These are phyloP conservation scores for Phasia obesa DNA, from an alignment of 2,888 invertebrate genomes.

Conservation along the genomic window DNA sequence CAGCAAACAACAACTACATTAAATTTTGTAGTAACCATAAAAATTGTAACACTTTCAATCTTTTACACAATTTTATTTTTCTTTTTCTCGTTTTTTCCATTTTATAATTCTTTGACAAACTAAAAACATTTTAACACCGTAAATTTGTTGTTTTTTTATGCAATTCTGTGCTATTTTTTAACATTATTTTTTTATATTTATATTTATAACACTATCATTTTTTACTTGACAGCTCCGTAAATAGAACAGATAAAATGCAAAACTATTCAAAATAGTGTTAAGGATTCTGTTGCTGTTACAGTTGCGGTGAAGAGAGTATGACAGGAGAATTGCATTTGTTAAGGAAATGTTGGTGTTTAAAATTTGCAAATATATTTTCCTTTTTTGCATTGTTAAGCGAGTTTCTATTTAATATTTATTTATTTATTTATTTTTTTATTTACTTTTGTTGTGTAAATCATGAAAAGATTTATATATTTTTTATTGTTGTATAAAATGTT, in stretches of 20 bases:
- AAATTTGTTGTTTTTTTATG: constrained; percentile 15
- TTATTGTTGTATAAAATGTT: neutral
- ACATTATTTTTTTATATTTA: neutral
- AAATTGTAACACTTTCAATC: constrained; percentile 15
- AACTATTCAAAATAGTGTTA: constrained; percentile 56
- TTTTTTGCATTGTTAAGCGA: neutral
- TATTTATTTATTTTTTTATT: neutral
- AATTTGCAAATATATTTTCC: constrained; percentile 39
- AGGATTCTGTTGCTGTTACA: constrained; percentile 16
- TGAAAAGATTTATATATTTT: neutral
- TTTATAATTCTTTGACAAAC: constrained; percentile 30
- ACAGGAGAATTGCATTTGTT: constrained; percentile 33
- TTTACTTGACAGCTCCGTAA: constrained; percentile 28
- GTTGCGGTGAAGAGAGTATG: constrained; percentile 5
- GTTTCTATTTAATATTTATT: neutral
- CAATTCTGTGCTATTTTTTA: constrained; percentile 17
- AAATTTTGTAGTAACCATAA: neutral
- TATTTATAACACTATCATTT: constrained; percentile 44
- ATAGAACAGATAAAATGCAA: constrained; percentile 56
- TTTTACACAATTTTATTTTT: constrained; percentile 6
- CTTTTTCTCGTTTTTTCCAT: neutral
- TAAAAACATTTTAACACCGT: constrained; percentile 19
- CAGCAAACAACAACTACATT: neutral
- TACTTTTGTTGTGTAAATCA: neutral
- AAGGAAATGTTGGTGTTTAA: constrained; percentile 42